Percentiles rank a stretch among this genome's conserved stretches.
Conservation (phyloP, 2,797 vertebrate genomes). For the Enteromius unitaeniatus region DNA sequence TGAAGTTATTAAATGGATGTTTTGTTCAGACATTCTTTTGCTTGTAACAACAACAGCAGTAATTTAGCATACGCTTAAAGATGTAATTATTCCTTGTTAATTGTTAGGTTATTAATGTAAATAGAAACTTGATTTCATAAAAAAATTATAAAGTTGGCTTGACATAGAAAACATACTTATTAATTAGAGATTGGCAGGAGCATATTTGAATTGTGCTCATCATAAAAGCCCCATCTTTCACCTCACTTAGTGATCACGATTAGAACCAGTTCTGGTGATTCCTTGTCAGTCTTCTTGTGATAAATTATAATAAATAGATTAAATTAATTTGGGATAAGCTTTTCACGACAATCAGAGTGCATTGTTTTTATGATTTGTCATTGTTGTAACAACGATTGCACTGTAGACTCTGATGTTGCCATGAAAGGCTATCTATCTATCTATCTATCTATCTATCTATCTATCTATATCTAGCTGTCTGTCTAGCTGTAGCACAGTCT, state of each 20-base stretch:
- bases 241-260: background rate
- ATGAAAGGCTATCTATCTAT: no score
- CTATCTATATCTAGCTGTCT: no score
- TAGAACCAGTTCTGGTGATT: background rate
- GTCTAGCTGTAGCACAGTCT: background rate
- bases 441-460: no score
- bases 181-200: background rate
- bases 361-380: conserved; percentile 3
- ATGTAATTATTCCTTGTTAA: background rate
- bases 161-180: background rate
- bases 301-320: no score
- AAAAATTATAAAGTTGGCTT: background rate
- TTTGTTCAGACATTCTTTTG: background rate
- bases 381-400: background rate
- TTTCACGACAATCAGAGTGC: background rate
- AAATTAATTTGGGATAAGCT: background rate
- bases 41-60: background rate
- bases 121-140: background rate
- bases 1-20: no score
- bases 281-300: background rate
- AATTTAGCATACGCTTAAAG: background rate
- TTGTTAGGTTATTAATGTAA: background rate
- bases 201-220: background rate
- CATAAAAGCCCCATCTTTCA: background rate
- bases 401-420: background rate